Evolutionary conservation across 1,140 invertebrate genomes (phyloP), one percentile per base, ranked within the genome.

Genomic region (Drosophila tristis): DNA sequence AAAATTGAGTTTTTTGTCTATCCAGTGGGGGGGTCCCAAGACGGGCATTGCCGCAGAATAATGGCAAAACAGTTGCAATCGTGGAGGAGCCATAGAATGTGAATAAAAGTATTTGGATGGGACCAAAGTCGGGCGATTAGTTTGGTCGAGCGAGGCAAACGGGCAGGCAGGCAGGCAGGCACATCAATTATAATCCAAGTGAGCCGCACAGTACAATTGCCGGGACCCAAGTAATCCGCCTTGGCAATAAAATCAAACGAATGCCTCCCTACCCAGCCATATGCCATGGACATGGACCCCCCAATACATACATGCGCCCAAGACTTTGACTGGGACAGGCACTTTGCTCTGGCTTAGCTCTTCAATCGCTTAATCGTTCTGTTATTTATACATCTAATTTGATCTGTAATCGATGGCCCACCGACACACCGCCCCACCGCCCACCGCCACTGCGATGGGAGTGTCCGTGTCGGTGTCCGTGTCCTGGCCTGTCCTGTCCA

Each of bases 351-450:
- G 68, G 78, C 78, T 82, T 82, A 87, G 82, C 67, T 81, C 64
- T 66, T 84, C 75, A 87, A 82, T 79, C 84, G 79, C 76, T 87
- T 87, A 87, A 87, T 87, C 84, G 84, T 87, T 89, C 71, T 82
- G 84, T 87, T 87, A 89, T 87, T 89, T 87, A 87, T 87, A 87
- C 85, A 87, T 87, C 84, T 87, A 87, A 87, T 87, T 87, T 90
- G 82, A 89, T 87, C 82, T 80, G 80, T 75, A 85, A 78, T 72
- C 81, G 77, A 81, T 67, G 74, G 65, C 53, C 42, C 31, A 65
- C 70, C 78, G 79, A 78, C 82, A 20, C 60, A 68, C 58, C 35
- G 11, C 35, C 82, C 82, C 60, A 74, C 58, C 35, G 11, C 82
- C 82, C 60, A 74, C 58, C 35, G 11, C 35, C 0, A 72, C 54